phyloP scores from a whole-genome alignment of 2,888 invertebrate genomes.

The Orgyia antiqua region DNA sequence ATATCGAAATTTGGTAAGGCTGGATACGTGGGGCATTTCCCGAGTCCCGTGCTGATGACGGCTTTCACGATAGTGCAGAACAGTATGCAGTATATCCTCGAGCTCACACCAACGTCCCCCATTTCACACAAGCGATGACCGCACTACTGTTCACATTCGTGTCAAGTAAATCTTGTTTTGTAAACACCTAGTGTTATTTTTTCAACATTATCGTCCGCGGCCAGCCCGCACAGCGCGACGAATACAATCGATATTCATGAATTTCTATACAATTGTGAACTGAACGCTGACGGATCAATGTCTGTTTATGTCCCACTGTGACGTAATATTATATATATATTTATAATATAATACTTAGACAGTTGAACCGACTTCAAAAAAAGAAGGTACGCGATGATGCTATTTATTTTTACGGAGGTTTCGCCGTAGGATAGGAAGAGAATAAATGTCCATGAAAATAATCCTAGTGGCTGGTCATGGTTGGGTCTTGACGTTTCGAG shows the following conservation, averaged over 20 bases:
- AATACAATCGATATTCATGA: conserved; percentile 5
- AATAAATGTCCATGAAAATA: too few relatives aligned
- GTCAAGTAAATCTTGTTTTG: conserved; percentile 20
- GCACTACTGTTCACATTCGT: conserved; percentile 12
- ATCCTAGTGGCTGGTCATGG: too few relatives aligned
- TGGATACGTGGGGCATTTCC: conserved; percentile 83
- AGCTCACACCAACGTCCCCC: conserved; percentile 54
- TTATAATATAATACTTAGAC: too few relatives aligned
- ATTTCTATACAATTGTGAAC: background rate
- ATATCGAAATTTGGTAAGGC: conserved; percentile 82
- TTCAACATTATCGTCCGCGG: conserved; percentile 23
- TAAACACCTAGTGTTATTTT: conserved; percentile 38
- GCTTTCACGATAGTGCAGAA: conserved; percentile 38
- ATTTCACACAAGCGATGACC: conserved; percentile 38
- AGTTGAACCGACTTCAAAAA: too few relatives aligned
- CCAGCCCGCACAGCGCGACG: conserved; percentile 20
- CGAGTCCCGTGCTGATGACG: conserved; percentile 75
- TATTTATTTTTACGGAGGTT: too few relatives aligned
- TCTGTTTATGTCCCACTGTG: too few relatives aligned
- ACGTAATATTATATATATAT: too few relatives aligned
- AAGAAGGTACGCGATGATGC: too few relatives aligned
- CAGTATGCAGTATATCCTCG: conserved; percentile 38
- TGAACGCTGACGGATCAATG: background rate
- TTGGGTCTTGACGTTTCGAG: too few relatives aligned
- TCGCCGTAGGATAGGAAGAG: too few relatives aligned